Conservation (phyloP, 1,140 invertebrate species). For the Proales similis region DNA sequence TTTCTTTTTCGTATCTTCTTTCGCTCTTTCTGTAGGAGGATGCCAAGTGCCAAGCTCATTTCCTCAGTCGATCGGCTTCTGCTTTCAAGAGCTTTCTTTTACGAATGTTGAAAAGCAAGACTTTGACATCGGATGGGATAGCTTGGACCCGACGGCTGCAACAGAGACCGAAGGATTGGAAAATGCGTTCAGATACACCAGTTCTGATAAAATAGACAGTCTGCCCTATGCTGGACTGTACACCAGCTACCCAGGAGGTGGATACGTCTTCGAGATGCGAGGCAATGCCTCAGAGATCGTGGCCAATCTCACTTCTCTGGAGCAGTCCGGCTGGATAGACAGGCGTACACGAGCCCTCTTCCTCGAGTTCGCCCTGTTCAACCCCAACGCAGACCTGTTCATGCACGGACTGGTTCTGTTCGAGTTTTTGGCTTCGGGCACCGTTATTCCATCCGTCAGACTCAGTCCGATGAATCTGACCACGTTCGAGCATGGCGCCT, state of each 20-base stretch:
- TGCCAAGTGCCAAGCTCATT: no score
- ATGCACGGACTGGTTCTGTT: constrained; percentile 55
- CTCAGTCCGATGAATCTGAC: constrained; percentile 51
- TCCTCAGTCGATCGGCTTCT: no score
- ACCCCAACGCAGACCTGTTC: constrained; percentile 64
- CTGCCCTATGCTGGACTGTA: constrained; percentile 53
- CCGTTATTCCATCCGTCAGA: constrained; percentile 54
- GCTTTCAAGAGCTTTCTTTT: no score
- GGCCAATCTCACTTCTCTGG: constrained; percentile 44
- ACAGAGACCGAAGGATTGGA: not conserved
- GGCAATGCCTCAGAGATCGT: constrained; percentile 42
- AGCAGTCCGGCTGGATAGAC: constrained; percentile 57
- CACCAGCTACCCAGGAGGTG: constrained; percentile 57
- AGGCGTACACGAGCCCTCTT: constrained; percentile 59
- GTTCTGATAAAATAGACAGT: constrained; percentile 45
- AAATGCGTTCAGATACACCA: not conserved
- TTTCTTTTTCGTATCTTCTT: no score
- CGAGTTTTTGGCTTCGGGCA: constrained; percentile 59
- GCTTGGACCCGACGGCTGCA: not conserved
- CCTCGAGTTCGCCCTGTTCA: constrained; percentile 62
- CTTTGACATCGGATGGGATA: not conserved
- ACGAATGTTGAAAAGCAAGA: constrained; percentile 6
- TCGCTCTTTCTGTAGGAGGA: no score
- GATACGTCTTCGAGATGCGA: constrained; percentile 52
- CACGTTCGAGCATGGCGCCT: no score